Evolutionary conservation across 2,113 vertebrate genomes (phyloP), one percentile per base, ranked within the genome.

Genomic region (Calidris pygmaea): DNA sequence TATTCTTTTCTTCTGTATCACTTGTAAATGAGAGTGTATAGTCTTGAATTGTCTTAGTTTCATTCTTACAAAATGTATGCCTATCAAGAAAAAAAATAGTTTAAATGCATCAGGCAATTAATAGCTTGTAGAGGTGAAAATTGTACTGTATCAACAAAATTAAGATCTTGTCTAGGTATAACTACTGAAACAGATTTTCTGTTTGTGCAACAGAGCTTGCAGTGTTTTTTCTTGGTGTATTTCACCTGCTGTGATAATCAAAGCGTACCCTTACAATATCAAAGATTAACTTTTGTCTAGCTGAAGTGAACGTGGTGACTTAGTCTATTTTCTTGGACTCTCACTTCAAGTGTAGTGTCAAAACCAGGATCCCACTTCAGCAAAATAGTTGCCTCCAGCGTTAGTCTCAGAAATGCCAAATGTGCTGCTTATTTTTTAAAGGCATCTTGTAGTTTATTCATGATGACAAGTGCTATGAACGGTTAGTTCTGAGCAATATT

Each of bases 351-450:
- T 70, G 7, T 23, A 53, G 71, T 82, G 80, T 89, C 84, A 96
- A 91, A 94, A 72, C 3, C 41, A 84, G 39, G 43, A 89, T 95
- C 56, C 66, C 26, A 62, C 66, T 96, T 91, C 65, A 93, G 52
- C 6, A 0, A 76, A 89, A 83, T 26, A 60, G 39, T 70, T 94
- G 43, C 84, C 80, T 91, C 65, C 52, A 79, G 87, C 84, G 14
- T 63, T 82, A 71, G 43, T 78, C 77, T 95, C 41, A 78, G 80
- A 96, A 95, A 96, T 95, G 74, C 77, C 89, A 94, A 56, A 41
- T 79, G 27, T 60, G 27, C 89, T 89, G 70, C 68, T 95, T 93
- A 22, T 81, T 92, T 84, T 72, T 89, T 68, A 79, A 83, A 94
- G 68, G 58, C 10, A 4, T 78, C 56, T 68, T 91, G 66, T 62